phyloP scores from a whole-genome alignment of 1,140 invertebrate species.

The Daktulosphaira vitifoliae region DNA sequence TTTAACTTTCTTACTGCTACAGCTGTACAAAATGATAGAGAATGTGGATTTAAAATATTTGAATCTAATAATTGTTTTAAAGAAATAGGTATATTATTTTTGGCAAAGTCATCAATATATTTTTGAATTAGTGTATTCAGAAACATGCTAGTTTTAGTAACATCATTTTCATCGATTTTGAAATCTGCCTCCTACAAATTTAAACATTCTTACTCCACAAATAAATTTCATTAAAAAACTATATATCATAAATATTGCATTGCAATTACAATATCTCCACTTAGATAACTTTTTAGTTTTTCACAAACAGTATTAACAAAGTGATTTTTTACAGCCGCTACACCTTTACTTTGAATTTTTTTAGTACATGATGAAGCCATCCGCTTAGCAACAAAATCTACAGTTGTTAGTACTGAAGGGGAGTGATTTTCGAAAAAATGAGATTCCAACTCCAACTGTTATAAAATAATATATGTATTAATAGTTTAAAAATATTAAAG shows the following conservation, averaged over 20 bases:
- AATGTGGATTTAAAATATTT: background rate
- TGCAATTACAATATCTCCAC: background rate
- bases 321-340: conserved; percentile 10
- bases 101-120: conserved; percentile 13
- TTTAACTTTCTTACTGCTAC: conserved; percentile 22
- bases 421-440: conserved; percentile 31
- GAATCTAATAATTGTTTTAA: conserved; percentile 20
- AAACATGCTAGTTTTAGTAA: conserved; percentile 6
- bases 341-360: conserved; percentile 20
- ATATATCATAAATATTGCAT: too few species aligned
- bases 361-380: conserved; percentile 16
- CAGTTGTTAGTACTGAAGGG: conserved; percentile 5
- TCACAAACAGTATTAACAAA: conserved; percentile 27
- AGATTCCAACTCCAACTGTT: conserved; percentile 20
- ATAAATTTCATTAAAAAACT: background rate
- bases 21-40: conserved; percentile 16
- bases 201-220: background rate
- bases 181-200: background rate
- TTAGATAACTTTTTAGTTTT: conserved; percentile 1
- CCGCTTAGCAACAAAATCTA: conserved; percentile 23
- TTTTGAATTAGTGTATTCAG: conserved; percentile 13
- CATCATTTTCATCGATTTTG: conserved; percentile 1
- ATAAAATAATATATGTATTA: background rate
- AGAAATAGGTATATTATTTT: conserved; percentile 17
- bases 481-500: too few species aligned